Percentiles rank a stretch among this genome's conserved stretches.
phyloP scores from a whole-genome alignment of 2,113 vertebrate genomes.

The human (Homo sapiens) region GRCh38 chr2:241634001-241634500 shows the following conservation, averaged over 20 bases:
- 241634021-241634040: constrained; percentile 87
- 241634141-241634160: neutral
- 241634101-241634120: neutral
- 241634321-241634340: fast-evolving
- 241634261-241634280: neutral
- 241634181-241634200: neutral
- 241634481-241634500: neutral
- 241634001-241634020: constrained; percentile 90
- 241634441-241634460: neutral
- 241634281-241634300: neutral
- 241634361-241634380: neutral
- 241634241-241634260: neutral
- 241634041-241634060: constrained; percentile 88
- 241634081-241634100: constrained; percentile 54
- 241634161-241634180: neutral
- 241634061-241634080: constrained; percentile 89
- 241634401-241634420: neutral
- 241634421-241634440: neutral
- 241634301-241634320: neutral
- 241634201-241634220: neutral
- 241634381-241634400: neutral
- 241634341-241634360: neutral
- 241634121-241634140: neutral
- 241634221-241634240: neutral
- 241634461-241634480: neutral